phyloP scores from a whole-genome alignment of 2,113 vertebrate species.

The Muntiacus reevesi region DNA sequence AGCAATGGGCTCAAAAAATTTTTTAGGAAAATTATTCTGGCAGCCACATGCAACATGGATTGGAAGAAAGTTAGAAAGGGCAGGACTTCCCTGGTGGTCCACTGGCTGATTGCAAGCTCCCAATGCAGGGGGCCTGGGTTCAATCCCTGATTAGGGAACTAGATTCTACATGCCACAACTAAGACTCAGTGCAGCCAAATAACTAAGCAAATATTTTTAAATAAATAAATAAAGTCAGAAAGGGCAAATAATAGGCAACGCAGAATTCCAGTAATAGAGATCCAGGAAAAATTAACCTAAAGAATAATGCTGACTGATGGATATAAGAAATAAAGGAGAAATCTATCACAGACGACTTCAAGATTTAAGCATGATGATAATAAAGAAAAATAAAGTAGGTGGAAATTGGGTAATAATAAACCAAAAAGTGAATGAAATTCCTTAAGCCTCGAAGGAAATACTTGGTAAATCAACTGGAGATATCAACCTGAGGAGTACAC shows the following conservation, averaged over 20 bases:
- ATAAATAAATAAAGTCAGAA: not conserved
- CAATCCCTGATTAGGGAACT: not conserved
- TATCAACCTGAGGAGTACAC: not conserved
- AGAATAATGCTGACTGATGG: not conserved
- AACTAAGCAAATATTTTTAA: not conserved
- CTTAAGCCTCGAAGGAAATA: not conserved
- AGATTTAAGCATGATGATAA: not conserved
- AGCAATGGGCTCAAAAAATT: not conserved
- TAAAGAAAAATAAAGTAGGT: not conserved
- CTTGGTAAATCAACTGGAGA: not conserved
- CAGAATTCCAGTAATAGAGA: not conserved
- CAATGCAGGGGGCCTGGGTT: not conserved
- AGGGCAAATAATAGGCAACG: not conserved
- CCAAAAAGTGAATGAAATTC: not conserved
- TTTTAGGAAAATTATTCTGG: slow-evolving; percentile 13
- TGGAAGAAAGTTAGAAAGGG: not conserved
- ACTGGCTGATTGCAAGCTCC: not conserved
- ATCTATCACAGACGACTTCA: not conserved
- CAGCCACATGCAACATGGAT: not conserved
- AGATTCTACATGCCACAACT: not conserved
- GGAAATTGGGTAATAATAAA: not conserved
- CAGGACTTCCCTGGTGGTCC: not conserved
- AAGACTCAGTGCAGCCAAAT: not conserved
- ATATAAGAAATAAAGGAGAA: not conserved
- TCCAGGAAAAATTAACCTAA: not conserved